These are phyloP conservation scores for Arctia plantaginis DNA, from an alignment of 2,888 invertebrate genomes.

Conservation along the genomic window DNA sequence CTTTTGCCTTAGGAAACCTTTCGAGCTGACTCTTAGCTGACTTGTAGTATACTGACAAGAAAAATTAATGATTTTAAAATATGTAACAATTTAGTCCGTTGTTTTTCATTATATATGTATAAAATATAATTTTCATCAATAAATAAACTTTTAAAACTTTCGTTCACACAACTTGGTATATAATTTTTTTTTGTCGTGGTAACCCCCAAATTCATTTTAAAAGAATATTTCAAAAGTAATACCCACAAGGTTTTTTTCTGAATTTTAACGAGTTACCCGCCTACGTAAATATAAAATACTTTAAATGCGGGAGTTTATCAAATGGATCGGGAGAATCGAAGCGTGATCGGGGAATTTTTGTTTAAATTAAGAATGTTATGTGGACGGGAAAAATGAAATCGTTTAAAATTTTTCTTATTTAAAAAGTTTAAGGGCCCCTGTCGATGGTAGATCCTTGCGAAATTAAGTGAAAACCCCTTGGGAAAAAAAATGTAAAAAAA, in stretches of 20 bases:
- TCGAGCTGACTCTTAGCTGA: too few species aligned
- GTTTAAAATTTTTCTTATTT: background rate
- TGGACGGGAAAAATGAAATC: conserved; percentile 19
- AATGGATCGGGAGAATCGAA: conserved; percentile 68
- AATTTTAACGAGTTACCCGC: conserved; percentile 72
- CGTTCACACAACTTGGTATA: background rate
- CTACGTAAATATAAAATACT: conserved; percentile 77
- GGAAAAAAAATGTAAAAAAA: background rate
- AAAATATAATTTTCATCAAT: too few species aligned
- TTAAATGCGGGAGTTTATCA: conserved; percentile 70
- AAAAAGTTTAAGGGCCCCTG: background rate
- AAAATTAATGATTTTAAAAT: too few species aligned
- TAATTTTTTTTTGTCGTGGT: background rate
- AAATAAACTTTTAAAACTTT: too few species aligned
- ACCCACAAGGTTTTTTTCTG: conserved; percentile 56
- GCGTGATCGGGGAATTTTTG: conserved; percentile 70
- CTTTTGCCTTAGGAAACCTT: too few species aligned
- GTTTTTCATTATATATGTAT: too few species aligned
- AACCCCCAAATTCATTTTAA: conserved; percentile 16
- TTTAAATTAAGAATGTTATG: conserved; percentile 43
- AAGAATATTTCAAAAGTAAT: conserved; percentile 50
- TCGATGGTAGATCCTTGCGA: background rate
- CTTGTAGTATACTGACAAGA: too few species aligned
- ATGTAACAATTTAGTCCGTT: too few species aligned
- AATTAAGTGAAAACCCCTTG: background rate